Evolutionary conservation across 64 coral and sea anemone genomes (phyloP).

Genomic region (Stichodactyla helianthus): DNA sequence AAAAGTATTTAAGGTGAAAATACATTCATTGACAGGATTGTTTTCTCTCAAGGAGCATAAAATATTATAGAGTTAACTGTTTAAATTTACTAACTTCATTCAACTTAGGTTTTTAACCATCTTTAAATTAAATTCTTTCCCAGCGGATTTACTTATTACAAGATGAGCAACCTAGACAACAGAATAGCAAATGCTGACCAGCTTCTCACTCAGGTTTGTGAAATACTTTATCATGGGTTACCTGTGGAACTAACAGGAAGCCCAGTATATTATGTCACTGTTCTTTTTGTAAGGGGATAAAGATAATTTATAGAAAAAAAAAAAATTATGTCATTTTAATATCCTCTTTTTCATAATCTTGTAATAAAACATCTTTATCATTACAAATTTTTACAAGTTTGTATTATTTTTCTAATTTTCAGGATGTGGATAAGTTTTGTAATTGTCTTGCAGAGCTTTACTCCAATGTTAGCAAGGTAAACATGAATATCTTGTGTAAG

Average conservation of each 20-base stretch:
- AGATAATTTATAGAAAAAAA: too few species aligned
- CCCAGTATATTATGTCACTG: neutral
- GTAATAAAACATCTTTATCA: neutral
- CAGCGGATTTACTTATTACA: constrained; percentile 88
- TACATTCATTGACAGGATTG: too few species aligned
- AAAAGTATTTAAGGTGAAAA: constrained; percentile 81
- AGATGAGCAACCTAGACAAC: constrained; percentile 95
- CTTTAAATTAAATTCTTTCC: constrained; percentile 6
- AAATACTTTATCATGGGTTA: neutral
- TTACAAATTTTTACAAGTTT: neutral
- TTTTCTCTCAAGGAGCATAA: neutral
- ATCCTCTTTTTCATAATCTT: too few species aligned
- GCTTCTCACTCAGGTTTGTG: constrained; percentile 86
- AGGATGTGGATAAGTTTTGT: constrained; percentile 99
- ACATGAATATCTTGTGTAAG: neutral
- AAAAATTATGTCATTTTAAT: too few species aligned
- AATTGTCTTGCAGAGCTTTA: constrained; percentile 91
- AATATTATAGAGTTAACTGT: neutral
- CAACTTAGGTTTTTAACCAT: neutral
- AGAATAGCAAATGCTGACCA: constrained; percentile 99
- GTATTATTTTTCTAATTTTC: neutral
- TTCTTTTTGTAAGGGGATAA: neutral
- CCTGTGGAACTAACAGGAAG: neutral
- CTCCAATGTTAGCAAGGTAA: constrained; percentile 97
- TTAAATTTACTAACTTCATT: neutral